These are phyloP conservation scores for Channa argus DNA, from an alignment of 2,113 vertebrate species.

Conservation along the genomic window DNA sequence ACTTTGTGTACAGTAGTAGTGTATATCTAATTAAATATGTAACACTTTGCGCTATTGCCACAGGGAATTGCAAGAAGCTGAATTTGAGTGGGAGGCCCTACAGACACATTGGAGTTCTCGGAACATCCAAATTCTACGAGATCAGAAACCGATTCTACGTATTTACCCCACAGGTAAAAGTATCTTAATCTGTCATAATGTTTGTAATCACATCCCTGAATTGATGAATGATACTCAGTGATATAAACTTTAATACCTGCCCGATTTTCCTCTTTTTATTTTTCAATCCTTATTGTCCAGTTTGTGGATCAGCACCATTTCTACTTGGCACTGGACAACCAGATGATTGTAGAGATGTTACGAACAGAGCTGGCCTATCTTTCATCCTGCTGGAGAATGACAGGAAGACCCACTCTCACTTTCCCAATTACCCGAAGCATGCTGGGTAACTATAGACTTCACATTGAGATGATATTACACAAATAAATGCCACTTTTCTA, in stretches of 20 bases:
- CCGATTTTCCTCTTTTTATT: not conserved
- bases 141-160: conserved; percentile 94
- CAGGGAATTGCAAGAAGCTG: conserved; percentile 92
- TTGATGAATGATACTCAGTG: too few species aligned
- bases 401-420: conserved; percentile 92
- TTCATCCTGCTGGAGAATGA: conserved; percentile 97
- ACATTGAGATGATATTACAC: too few species aligned
- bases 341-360: conserved; percentile 99
- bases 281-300: conserved; percentile 69
- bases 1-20: not conserved
- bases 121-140: conserved; percentile 97
- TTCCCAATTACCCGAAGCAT: conserved; percentile 96
- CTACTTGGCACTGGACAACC: conserved; percentile 97
- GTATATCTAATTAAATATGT: not conserved
- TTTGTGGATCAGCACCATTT: conserved; percentile 98
- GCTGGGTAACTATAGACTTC: conserved; percentile 80
- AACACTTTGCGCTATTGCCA: conserved; percentile 4
- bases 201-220: not conserved
- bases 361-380: conserved; percentile 94
- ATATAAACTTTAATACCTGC: not conserved
- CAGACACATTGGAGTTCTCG: conserved; percentile 95
- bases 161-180: conserved; percentile 90
- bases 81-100: conserved; percentile 94
- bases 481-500: too few species aligned
- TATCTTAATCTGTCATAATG: not conserved